Percentiles rank a stretch among this genome's conserved stretches.
Evolutionary conservation across 37 sponge, comb jelly and placozoan species (phyloP).

Genomic region (Crambe crambe): DNA sequence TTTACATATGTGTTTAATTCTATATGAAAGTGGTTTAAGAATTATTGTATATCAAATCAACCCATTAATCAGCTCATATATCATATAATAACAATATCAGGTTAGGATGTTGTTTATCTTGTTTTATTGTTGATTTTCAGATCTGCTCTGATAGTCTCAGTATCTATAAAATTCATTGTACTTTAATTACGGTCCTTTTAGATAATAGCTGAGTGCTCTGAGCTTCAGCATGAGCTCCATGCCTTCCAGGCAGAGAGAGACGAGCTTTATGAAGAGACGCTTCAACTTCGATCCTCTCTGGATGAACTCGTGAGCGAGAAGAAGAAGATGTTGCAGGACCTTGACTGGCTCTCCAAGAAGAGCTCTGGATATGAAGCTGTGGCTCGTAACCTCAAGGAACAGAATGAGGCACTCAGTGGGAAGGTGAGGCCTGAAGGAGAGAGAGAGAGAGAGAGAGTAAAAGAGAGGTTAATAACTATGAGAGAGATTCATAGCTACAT

Average conservation of each 20-base stretch:
- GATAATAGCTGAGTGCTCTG: constrained; percentile 41
- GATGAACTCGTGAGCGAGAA: constrained; percentile 26
- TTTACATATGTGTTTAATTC: neutral
- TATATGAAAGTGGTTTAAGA: no score
- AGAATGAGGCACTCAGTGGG: constrained; percentile 32
- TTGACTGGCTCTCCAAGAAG: constrained; percentile 28
- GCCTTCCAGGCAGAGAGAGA: constrained; percentile 43
- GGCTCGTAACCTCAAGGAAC: constrained; percentile 42
- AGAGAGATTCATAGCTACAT: neutral
- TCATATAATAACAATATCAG: no score
- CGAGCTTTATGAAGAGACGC: constrained; percentile 31
- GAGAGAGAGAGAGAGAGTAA: neutral
- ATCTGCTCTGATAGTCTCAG: neutral
- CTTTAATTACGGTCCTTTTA: neutral
- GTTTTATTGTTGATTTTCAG: neutral
- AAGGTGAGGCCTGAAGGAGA: constrained; percentile 19
- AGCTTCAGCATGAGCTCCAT: constrained; percentile 29
- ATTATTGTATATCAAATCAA: no score
- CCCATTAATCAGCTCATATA: no score
- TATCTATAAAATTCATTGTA: neutral
- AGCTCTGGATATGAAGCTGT: constrained; percentile 16
- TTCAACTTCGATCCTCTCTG: constrained; percentile 9
- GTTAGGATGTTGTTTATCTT: no score
- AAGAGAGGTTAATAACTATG: neutral
- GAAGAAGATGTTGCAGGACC: constrained; percentile 16